phyloP scores from a whole-genome alignment of 2,888 invertebrate genomes.

The Orchesellides sinensis region DNA sequence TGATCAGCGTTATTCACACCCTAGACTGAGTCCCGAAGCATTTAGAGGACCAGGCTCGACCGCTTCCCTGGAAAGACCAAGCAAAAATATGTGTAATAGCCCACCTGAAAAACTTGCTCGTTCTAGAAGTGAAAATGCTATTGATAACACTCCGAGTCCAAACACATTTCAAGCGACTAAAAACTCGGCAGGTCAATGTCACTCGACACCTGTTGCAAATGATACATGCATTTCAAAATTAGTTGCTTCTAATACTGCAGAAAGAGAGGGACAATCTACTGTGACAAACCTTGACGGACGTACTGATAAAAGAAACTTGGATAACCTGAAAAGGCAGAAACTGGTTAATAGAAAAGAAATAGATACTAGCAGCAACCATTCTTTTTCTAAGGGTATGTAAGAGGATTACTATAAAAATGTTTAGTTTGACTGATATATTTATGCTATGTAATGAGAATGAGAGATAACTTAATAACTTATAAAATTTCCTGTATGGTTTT shows the following conservation, averaged over 20 bases:
- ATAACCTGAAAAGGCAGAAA: background rate
- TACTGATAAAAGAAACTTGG: background rate
- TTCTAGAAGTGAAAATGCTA: background rate
- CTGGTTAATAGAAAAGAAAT: background rate
- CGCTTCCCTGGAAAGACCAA: conserved; percentile 6
- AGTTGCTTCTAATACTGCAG: background rate
- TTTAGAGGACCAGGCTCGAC: background rate
- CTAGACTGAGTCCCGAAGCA: conserved; percentile 10
- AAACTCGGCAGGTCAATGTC: background rate
- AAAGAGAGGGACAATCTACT: background rate
- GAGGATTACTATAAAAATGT: background rate
- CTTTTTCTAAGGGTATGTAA: background rate
- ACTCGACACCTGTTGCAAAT: conserved; percentile 7
- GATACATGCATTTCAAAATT: background rate
- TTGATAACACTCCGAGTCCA: background rate
- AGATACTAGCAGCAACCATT: background rate
- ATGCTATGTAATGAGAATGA: no score
- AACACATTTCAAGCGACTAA: no score
- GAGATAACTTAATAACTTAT: no score
- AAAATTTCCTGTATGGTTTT: no score
- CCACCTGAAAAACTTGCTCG: conserved; percentile 12
- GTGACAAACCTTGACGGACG: background rate
- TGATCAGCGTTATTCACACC: conserved; percentile 32
- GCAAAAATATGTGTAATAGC: conserved; percentile 7
- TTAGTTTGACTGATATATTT: no score